Conservation (phyloP, 2,888 invertebrate genomes). For the Pseudococcus viburni region DNA sequence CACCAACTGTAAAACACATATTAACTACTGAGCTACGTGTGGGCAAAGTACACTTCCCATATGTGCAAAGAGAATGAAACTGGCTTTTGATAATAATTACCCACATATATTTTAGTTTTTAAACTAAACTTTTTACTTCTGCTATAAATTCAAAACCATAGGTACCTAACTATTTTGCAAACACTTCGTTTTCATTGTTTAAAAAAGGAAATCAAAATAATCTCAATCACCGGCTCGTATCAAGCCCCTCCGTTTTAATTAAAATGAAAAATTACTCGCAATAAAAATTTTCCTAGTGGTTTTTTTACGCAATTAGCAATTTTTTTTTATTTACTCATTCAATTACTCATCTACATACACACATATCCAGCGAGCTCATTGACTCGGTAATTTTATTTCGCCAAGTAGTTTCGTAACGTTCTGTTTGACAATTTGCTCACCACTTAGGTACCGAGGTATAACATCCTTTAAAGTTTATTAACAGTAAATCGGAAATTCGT, state of each 20-base stretch:
- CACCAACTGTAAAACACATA: not conserved
- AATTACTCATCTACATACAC: too few species aligned
- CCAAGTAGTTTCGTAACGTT: not conserved
- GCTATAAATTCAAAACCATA: not conserved
- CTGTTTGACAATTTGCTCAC: not conserved
- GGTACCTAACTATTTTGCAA: not conserved
- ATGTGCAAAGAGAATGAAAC: not conserved
- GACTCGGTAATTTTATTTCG: too few species aligned
- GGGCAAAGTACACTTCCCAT: not conserved
- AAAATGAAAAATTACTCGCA: too few species aligned
- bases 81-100: not conserved
- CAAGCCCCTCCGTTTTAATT: too few species aligned
- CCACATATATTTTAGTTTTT: not conserved
- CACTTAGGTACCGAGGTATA: not conserved
- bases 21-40: not conserved
- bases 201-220: not conserved
- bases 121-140: not conserved
- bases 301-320: too few species aligned
- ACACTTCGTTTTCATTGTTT: not conserved
- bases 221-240: too few species aligned
- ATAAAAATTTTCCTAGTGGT: too few species aligned
- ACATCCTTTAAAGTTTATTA: not conserved
- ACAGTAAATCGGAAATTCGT: conserved; percentile 3
- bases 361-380: too few species aligned
- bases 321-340: too few species aligned